phyloP scores from a whole-genome alignment of 2,113 vertebrate genomes.

The Mus spicilegus region DNA sequence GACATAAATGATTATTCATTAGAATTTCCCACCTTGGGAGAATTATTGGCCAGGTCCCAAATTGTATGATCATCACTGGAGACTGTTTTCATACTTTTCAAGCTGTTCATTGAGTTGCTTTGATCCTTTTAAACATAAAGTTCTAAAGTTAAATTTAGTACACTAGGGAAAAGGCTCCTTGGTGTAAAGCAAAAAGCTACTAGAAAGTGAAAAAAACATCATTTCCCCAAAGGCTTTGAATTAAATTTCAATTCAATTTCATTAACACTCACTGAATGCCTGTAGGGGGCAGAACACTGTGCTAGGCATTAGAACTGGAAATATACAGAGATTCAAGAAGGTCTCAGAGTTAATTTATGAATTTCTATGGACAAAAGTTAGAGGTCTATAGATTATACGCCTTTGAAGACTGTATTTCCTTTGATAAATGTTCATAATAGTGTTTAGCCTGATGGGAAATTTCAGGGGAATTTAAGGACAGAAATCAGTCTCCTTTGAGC shows the following conservation, averaged over 20 bases:
- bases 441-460: conserved; percentile 37
- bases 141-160: conserved; percentile 76
- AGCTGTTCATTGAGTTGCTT: conserved; percentile 61
- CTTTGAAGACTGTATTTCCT: conserved; percentile 50
- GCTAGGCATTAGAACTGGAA: conserved; percentile 67
- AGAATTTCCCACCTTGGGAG: conserved; percentile 31
- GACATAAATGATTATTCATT: conserved; percentile 34
- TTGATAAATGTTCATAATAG: conserved; percentile 51
- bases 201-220: conserved; percentile 56
- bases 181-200: conserved; percentile 68
- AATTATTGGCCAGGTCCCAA: conserved; percentile 61
- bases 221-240: conserved; percentile 62
- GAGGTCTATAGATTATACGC: conserved; percentile 5
- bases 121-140: conserved; percentile 74
- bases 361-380: conserved; percentile 60
- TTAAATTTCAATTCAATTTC: conserved; percentile 72
- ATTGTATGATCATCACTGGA: conserved; percentile 60
- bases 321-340: conserved; percentile 43
- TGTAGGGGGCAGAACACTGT: conserved; percentile 32
- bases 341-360: conserved; percentile 62
- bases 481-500: conserved; percentile 9
- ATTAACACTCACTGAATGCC: conserved; percentile 70
- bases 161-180: conserved; percentile 66
- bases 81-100: conserved; percentile 67
- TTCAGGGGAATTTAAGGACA: background rate